Evolutionary conservation across 2,888 invertebrate species (phyloP), one percentile per base, ranked within the genome.

Genomic region (Synergus laeviventris): DNA sequence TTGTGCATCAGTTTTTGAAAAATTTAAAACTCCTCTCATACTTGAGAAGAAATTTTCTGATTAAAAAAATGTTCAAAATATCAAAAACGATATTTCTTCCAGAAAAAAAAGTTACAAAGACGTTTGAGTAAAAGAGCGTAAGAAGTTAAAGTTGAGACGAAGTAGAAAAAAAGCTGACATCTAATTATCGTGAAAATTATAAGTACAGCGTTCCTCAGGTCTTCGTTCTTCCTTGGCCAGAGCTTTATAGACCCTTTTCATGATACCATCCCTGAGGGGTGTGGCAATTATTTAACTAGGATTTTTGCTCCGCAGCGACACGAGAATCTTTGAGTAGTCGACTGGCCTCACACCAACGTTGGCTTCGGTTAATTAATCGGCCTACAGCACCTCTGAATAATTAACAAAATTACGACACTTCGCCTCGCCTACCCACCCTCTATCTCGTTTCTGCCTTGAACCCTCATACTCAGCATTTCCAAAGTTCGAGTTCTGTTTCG

Each of bases 311-410:
- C 59, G 60, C 56, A 74, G 66, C 66, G 78, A 76, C 78, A 78
- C 77, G 73, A 76, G 79, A 77, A 77, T 76, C 80, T 81, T 82
- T 81, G 80, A 82, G 81, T 81, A 79, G 81, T 45, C 76, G 81
- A 77, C 76, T 75, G 79, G 73, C 74, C 75, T 78, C 79, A 78
- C 76, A 76, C 42, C 66, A 39, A 73, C 31, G 81, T 78, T 80
- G 83, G 81, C 82, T 86, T 84, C 79, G 82, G 84, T 86, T 86
- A 87, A 87, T 87, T 86, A 86, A 86, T 87, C 82, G 86, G 81
- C 78, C 81, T 74, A 81, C 78, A 73, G 75, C 80, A 75, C 75
- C 79, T 76, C 77, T 81, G 85, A 85, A 86, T 87, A 87, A 86
- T 86, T 86, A 87, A 87, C 83, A 80, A 87, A 87, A 87, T 87